phyloP scores from a whole-genome alignment of 2,113 vertebrate species.

The Pseudorasbora parva region DNA sequence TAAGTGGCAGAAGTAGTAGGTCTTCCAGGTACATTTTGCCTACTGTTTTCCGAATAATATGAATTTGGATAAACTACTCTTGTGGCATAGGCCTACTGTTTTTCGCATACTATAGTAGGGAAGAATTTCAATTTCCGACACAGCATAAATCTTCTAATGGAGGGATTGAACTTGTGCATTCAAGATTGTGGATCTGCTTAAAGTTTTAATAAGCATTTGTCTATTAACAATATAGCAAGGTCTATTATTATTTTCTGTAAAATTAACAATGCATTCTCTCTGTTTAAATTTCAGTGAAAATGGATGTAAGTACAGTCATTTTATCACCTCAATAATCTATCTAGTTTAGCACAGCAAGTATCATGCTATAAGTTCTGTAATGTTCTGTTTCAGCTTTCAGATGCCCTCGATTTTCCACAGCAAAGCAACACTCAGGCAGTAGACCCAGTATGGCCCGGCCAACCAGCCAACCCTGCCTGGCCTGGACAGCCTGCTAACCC shows the following conservation, averaged over 20 bases:
- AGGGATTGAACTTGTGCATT: not conserved
- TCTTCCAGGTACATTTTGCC: too few species aligned
- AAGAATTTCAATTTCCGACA: too few species aligned
- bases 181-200: not conserved
- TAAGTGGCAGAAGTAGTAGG: too few species aligned
- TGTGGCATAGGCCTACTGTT: too few species aligned
- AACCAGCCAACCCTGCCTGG: slow-evolving; percentile 36
- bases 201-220: not conserved
- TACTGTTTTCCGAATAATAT: too few species aligned
- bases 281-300: slow-evolving; percentile 51
- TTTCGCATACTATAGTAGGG: too few species aligned
- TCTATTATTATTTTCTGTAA: not conserved
- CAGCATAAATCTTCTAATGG: not conserved
- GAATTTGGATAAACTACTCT: too few species aligned
- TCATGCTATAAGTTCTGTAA: not conserved
- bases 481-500: slow-evolving; percentile 31
- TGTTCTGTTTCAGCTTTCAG: slow-evolving; percentile 48
- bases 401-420: slow-evolving; percentile 53
- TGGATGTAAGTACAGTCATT: slow-evolving; percentile 61
- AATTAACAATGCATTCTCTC: slow-evolving; percentile 1
- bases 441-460: slow-evolving; percentile 50
- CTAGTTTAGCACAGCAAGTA: not conserved
- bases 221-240: not conserved
- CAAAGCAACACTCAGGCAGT: slow-evolving; percentile 33
- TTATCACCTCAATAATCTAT: slow-evolving; percentile 15